These are phyloP conservation scores for Heliconius erato DNA, from an alignment of 2,888 invertebrate genomes.

Conservation along the genomic window DNA sequence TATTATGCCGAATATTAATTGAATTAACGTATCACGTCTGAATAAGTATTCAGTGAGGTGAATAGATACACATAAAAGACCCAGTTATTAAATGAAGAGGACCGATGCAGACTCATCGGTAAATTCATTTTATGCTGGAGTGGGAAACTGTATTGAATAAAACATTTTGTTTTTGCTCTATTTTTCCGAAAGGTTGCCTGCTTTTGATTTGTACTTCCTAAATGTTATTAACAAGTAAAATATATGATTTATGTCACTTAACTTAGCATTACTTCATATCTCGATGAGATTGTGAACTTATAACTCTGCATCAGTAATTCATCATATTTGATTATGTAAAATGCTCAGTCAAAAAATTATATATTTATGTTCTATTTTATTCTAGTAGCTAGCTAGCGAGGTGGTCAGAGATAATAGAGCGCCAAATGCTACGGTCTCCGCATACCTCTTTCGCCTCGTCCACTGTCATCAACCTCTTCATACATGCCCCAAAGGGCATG, in stretches of 20 bases:
- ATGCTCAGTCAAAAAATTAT: too few species aligned
- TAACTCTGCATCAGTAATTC: too few species aligned
- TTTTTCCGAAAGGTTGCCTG: slow-evolving; percentile 25
- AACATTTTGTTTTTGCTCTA: slow-evolving; percentile 53
- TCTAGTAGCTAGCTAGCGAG: too few species aligned
- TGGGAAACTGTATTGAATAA: slow-evolving; percentile 63
- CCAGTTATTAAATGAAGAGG: slow-evolving; percentile 68
- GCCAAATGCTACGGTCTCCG: too few species aligned
- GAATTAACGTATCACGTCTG: slow-evolving; percentile 24
- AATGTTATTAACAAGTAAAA: not conserved
- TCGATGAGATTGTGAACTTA: too few species aligned
- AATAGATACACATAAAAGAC: slow-evolving; percentile 48
- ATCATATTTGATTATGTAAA: not conserved
- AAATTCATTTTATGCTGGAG: slow-evolving; percentile 57
- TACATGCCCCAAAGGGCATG: too few species aligned
- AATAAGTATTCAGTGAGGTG: slow-evolving; percentile 38
- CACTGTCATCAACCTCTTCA: too few species aligned
- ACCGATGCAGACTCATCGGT: slow-evolving; percentile 54
- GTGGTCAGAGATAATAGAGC: too few species aligned
- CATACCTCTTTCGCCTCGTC: too few species aligned
- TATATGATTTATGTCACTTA: too few species aligned
- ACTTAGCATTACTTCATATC: too few species aligned
- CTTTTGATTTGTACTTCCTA: slow-evolving; percentile 8
- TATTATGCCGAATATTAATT: slow-evolving; percentile 13
- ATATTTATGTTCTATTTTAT: too few species aligned